Evolutionary conservation across 2,113 vertebrate genomes (phyloP), one percentile per base, ranked within the genome.

Genomic region (Diadophis punctatus): DNA sequence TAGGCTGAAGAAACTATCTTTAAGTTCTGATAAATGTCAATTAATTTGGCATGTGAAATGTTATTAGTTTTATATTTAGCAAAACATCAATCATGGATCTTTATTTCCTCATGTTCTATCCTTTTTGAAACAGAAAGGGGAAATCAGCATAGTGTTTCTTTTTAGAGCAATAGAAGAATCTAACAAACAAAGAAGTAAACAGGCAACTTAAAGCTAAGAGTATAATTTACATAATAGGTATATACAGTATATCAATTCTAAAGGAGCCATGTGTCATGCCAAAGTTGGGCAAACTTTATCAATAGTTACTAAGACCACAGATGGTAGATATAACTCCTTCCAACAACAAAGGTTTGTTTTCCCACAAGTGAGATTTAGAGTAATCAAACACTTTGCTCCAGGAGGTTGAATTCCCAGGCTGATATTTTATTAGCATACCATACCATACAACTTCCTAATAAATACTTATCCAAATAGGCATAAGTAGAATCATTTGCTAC

Each of bases 101-200:
- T 52, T 52, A 52, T 52, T 52, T 52, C 51, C 51, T 52, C 51
- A 52, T 16, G 51, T 52, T 52, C 49, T 49, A 49, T 49, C 14
- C 51, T 16, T 52, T 52, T 52, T 52, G 51, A 3, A 52, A 52
- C 14, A 52, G 51, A 52, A 52, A 52, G 51, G 90, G 30, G 14
- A 43, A 60, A 91, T 20, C n/a, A 90, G 43, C 27, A 93, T 51
- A 68, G 56, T 49, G 11, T 30, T 85, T 86, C 51, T 89, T 90
- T 51, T 46, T 88, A 27, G 20, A 30, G n/a, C 4, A 86, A 89
- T 95, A 74, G 63, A 60, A 95, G 95, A 95, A 53, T 58, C 86
- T 89, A 87, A 60, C 43, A 16, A 22, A 18, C 8, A 56, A 92
- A 91, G 14, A 22, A 27, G 1, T 89, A 80, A 87, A 58, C 49